Base-by-base conservation (phyloP, 1,140 invertebrate species). In the Diorhabda sublineata region DNA sequence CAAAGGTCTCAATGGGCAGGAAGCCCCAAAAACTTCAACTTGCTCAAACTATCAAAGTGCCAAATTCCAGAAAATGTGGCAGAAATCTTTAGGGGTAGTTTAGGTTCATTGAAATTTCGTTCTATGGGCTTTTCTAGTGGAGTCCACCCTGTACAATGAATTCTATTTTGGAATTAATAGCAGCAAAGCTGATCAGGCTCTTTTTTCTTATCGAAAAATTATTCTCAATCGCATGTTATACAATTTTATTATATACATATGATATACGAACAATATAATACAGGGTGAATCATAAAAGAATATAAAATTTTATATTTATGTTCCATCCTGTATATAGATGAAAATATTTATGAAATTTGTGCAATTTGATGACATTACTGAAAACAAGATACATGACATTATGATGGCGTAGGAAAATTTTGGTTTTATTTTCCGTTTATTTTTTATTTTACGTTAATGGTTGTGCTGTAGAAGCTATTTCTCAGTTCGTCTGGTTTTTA, bases 381-480 rank as follows among this genome's bases (percentile, higher is more conserved):
- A 65, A 75, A 73, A 75, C 74, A 77, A 77, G 67, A 77, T 71
- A 45, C 62, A 73, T 77, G 74, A 76, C 73, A 77, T 74, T 26
- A 77, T 77, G 77, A 77, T 77, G 76, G 75, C 76, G 76, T 78
- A 78, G 73, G 72, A 73, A 71, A 67, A 77, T 73, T 74, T 72
- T 69, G 69, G 59, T 73, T 69, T 69, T 41, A 60, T 69, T 71
- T 67, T 56, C 9, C 9, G 43, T n/a, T 8, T 44, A 9, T 44
- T 44, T 11, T n/a, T 44, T 44, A 44, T 62, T 73, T 74, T 71
- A 69, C 73, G 75, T 73, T 74, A 75, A 76, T 77, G 76, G 75
- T 77, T 77, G 74, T 77, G 76, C 76, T 75, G 76, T 77, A 77
- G 75, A 73, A 74, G 72, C 75, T 76, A 74, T 73, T 69, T 64